These are phyloP conservation scores for Elgaria multicarinata DNA, from an alignment of 2,113 vertebrate species.

Conservation along the genomic window DNA sequence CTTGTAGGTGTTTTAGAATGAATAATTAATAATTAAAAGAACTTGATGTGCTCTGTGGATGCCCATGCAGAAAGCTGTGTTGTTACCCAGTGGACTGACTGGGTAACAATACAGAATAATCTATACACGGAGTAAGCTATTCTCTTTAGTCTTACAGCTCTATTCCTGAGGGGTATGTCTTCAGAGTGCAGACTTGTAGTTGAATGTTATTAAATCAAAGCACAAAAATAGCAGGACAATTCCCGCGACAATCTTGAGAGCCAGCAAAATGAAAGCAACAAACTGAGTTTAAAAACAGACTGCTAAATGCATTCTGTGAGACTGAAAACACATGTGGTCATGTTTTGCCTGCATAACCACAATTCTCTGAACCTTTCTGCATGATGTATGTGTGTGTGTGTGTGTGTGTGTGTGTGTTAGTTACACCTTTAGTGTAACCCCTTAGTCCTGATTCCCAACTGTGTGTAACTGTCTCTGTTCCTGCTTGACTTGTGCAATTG, in stretches of 20 bases:
- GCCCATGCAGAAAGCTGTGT: conserved; percentile 47
- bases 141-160: conserved; percentile 29
- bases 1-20: neutral
- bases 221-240: conserved; percentile 54
- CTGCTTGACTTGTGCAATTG: no score
- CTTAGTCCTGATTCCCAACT: neutral
- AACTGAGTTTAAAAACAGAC: conserved; percentile 41
- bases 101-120: no score
- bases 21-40: conserved; percentile 10
- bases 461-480: neutral
- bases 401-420: neutral
- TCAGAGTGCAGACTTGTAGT: conserved; percentile 34
- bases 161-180: conserved; percentile 28
- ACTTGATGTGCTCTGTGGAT: neutral
- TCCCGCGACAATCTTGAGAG: conserved; percentile 43
- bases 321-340: conserved; percentile 10
- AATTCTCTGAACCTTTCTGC: neutral
- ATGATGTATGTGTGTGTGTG: neutral
- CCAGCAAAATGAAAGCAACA: conserved; percentile 48
- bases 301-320: conserved; percentile 37
- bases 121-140: conserved; percentile 20
- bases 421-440: neutral
- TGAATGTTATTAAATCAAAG: conserved; percentile 55
- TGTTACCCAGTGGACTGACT: neutral
- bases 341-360: neutral